These are phyloP conservation scores for Tachina fera DNA, from an alignment of 2,888 invertebrate genomes.

Conservation along the genomic window DNA sequence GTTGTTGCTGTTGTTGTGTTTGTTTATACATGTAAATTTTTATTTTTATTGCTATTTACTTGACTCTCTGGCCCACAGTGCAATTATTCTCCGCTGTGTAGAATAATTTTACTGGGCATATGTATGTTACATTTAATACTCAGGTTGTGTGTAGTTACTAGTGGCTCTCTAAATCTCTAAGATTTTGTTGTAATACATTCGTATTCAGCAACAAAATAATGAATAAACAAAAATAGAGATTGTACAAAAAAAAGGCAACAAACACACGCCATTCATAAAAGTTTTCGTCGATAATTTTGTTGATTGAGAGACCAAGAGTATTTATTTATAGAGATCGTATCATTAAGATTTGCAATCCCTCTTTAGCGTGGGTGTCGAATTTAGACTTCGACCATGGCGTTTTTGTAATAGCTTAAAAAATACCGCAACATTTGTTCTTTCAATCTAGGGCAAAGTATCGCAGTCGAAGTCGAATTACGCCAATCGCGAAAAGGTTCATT, in stretches of 20 bases:
- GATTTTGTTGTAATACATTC: background rate
- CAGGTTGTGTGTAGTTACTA: background rate
- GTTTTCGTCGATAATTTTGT: background rate
- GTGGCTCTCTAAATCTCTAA: background rate
- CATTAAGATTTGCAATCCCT: no score
- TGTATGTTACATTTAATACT: slow-evolving; percentile 2
- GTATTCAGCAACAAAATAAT: slow-evolving; percentile 5
- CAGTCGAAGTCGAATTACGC: no score
- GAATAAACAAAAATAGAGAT: slow-evolving; percentile 5
- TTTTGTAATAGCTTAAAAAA: no score
- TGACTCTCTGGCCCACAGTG: background rate
- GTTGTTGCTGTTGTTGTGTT: background rate
- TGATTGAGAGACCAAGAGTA: no score
- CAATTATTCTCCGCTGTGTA: slow-evolving; percentile 17
- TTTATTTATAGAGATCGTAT: no score
- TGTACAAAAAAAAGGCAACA: background rate
- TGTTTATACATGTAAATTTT: slow-evolving; percentile 20
- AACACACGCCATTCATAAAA: slow-evolving; percentile 25
- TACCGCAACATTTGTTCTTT: no score
- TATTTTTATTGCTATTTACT: slow-evolving; percentile 9
- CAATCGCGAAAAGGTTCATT: no score
- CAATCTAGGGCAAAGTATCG: no score
- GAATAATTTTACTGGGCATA: no score
- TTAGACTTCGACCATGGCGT: no score
- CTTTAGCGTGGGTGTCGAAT: no score